Evolutionary conservation across 2,888 invertebrate genomes (phyloP).

Genomic region (Aphidius colemani): DNA sequence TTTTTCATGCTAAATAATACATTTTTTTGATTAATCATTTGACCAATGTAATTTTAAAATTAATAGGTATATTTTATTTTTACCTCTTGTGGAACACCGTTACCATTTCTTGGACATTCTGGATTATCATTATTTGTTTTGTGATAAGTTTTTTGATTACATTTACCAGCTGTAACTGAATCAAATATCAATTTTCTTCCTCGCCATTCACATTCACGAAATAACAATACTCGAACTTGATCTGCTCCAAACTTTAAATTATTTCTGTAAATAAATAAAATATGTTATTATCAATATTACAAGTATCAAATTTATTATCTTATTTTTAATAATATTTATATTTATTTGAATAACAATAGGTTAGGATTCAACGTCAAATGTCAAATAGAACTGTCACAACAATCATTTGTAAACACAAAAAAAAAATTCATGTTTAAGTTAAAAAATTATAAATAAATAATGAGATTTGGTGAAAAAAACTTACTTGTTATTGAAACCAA

Average conservation of each 20-base stretch:
- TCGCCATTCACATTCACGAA: slow-evolving; percentile 83
- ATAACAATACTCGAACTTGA: slow-evolving; percentile 81
- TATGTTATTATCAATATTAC: not conserved
- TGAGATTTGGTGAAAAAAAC: slow-evolving; percentile 19
- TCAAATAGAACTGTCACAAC: not conserved
- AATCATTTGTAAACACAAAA: not conserved
- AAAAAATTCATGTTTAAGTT: not conserved
- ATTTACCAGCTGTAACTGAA: slow-evolving; percentile 72
- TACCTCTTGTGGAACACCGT: slow-evolving; percentile 34
- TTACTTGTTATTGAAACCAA: slow-evolving; percentile 44
- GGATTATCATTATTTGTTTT: slow-evolving; percentile 55
- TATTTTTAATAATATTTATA: no score
- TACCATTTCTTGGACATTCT: slow-evolving; percentile 63
- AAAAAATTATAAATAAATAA: not conserved
- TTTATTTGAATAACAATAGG: slow-evolving; percentile 10
- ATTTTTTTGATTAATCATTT: not conserved
- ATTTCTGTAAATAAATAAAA: slow-evolving; percentile 59
- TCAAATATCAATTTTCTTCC: slow-evolving; percentile 84
- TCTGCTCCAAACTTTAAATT: slow-evolving; percentile 70
- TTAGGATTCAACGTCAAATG: slow-evolving; percentile 24
- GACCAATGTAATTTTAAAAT: not conserved
- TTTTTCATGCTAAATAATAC: slow-evolving; percentile 63
- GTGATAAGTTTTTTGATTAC: slow-evolving; percentile 49
- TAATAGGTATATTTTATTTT: not conserved
- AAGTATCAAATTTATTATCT: not conserved